Evolutionary conservation across 1,140 invertebrate genomes (phyloP), one percentile per base, ranked within the genome.

Genomic region (Lucilia cuprina): DNA sequence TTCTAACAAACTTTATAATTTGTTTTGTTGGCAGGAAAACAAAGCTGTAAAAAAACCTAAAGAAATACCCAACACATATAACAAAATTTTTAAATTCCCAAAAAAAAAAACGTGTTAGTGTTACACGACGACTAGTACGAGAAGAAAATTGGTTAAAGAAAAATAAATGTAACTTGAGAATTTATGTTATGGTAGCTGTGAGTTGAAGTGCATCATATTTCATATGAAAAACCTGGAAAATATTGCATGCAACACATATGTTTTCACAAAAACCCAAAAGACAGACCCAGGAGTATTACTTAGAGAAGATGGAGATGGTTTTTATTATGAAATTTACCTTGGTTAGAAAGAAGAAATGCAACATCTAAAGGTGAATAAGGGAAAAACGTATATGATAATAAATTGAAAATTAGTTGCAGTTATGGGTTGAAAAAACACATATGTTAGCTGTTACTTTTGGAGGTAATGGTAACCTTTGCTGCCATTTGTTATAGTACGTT

Each of bases 161-260:
- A 21, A 3, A 21, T 4, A 21, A 21, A 70, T 7, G 21, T 21
- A 84, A 75, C 55, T 74, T 78, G 49, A 78, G 49, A 84, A 84
- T 84, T 84, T 84, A 84, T 84, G 83, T 74, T 75, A 80, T 78
- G 77, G 77, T 75, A 70, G 74, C 75, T 84, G 50, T 80, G 80
- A 74, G 74, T 80, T 84, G 80, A 84, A 84, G 74, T 75, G 84
- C 47, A 83, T 84, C 70, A 84, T 84, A 84, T 84, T 83, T 84
- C 80, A 84, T 82, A 49, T 77, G 65, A 34, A 41, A 74, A 17
- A 5, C 34, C 70, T 55, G 41, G 41, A 41, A 41, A 41, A 41
- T 41, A 5, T 41, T 41, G 41, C 41, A 8, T 41, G 41, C 41
- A 41, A 10, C 41, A 41, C 41, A 41, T 41, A 41, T 41, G 41